Evolutionary conservation across 2,113 vertebrate genomes (phyloP).

Genomic region (Chauna torquata): DNA sequence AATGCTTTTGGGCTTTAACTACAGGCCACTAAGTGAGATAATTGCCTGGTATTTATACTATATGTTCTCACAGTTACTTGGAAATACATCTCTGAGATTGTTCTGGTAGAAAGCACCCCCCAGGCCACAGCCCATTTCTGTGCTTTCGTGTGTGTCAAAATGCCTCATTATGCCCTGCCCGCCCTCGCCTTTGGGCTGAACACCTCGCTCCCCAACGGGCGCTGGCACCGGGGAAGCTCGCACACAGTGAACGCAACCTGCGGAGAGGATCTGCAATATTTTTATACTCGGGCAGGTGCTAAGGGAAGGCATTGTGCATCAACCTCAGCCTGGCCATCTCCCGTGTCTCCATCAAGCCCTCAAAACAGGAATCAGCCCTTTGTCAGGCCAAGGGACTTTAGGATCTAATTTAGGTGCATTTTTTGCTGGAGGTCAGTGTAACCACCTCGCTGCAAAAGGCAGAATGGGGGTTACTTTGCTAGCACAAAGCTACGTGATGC

Average conservation of each 20-base stretch:
- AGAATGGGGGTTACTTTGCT: not conserved
- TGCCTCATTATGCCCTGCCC: constrained; percentile 38
- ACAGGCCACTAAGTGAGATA: constrained; percentile 67
- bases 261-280: not conserved
- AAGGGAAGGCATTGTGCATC: not conserved
- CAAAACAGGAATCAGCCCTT: not conserved
- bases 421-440: not conserved
- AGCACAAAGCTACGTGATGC: not conserved
- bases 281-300: not conserved
- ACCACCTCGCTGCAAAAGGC: not conserved
- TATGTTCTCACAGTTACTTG: constrained; percentile 60
- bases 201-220: not conserved
- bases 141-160: constrained; percentile 44
- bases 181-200: not conserved
- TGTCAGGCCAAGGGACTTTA: not conserved
- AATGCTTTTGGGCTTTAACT: constrained; percentile 64
- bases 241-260: not conserved
- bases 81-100: constrained; percentile 49
- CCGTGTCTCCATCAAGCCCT: not conserved
- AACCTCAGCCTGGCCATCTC: not conserved
- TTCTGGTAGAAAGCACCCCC: constrained; percentile 52
- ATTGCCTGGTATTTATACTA: constrained; percentile 59
- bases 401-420: not conserved
- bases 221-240: not conserved
- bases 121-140: not conserved